phyloP scores from a whole-genome alignment of 37 sponge, comb jelly and placozoan species.

The Agelas oroides region DNA sequence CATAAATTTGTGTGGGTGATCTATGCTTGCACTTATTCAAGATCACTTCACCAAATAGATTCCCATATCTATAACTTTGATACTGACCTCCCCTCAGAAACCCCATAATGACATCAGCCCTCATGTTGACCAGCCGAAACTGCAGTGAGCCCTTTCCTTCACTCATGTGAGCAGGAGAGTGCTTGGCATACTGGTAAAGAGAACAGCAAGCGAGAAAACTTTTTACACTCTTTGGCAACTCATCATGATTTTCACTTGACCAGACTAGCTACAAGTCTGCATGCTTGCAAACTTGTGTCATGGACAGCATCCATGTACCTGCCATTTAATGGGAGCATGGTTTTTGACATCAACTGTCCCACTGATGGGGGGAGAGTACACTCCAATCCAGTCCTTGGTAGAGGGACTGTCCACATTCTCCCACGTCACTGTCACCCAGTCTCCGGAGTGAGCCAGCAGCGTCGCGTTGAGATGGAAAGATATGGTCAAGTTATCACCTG shows the following conservation, averaged over 20 bases:
- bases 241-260: no score
- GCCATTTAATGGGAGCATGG: constrained; percentile 61
- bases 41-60: no score
- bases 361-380: constrained; percentile 34
- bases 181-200: constrained; percentile 29
- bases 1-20: no score
- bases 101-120: constrained; percentile 20
- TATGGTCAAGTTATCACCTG: no score
- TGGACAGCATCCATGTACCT: not conserved
- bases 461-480: not conserved
- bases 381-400: constrained; percentile 51
- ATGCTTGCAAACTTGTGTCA: not conserved
- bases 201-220: no score
- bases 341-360: constrained; percentile 24
- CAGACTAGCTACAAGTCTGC: not conserved
- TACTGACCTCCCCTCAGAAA: constrained; percentile 33
- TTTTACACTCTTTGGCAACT: not conserved
- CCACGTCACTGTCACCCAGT: constrained; percentile 61
- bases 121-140: constrained; percentile 57
- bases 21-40: no score
- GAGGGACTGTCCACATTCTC: constrained; percentile 23
- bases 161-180: constrained; percentile 2
- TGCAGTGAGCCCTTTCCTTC: constrained; percentile 21
- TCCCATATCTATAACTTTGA: no score
- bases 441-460: constrained; percentile 27